Evolutionary conservation across 2,888 invertebrate species (phyloP).

Genomic region (Neoaliturus tenellus): DNA sequence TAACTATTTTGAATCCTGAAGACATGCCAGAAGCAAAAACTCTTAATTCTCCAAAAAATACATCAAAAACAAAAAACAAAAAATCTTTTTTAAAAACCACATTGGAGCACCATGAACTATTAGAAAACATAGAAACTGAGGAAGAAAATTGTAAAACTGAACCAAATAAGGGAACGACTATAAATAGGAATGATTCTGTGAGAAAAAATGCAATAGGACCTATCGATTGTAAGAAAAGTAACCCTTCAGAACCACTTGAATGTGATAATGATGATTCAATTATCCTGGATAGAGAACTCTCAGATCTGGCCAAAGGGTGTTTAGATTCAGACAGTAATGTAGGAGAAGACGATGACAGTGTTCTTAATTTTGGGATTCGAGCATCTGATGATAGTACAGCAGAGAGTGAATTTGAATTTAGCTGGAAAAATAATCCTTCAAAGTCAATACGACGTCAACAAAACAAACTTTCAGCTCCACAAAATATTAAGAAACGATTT

Average conservation of each 20-base stretch:
- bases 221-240: neutral
- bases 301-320: conserved; percentile 42
- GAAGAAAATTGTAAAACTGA: conserved; percentile 24
- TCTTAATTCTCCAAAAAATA: neutral
- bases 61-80: neutral
- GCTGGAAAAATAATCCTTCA: neutral
- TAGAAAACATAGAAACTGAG: neutral
- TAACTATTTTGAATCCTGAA: neutral
- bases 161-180: neutral
- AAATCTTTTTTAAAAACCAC: neutral
- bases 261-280: conserved; percentile 40
- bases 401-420: conserved; percentile 19
- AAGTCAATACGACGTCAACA: neutral
- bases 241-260: neutral
- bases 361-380: conserved; percentile 27
- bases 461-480: conserved; percentile 7
- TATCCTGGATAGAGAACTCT: conserved; percentile 28
- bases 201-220: neutral
- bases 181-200: neutral
- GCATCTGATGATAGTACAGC: conserved; percentile 31
- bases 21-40: conserved; percentile 20
- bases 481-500: conserved; percentile 26
- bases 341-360: conserved; percentile 37
- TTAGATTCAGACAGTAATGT: conserved; percentile 41
- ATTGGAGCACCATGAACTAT: neutral